Conservation (phyloP, 1,140 invertebrate genomes). For the Hylyphantes graminicola region DNA sequence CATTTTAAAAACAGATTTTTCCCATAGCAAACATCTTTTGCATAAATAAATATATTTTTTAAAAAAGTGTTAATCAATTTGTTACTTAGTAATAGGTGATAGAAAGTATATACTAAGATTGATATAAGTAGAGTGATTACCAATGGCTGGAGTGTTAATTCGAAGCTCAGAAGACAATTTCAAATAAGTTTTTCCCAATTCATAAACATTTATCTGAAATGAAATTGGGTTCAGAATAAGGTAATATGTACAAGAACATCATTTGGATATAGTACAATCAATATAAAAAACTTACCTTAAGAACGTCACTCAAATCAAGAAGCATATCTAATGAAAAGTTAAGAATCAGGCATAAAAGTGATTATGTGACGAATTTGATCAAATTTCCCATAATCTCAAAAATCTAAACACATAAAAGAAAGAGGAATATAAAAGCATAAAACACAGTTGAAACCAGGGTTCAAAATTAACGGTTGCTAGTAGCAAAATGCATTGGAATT, state of each 20-base stretch:
- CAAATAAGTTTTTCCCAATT: constrained; percentile 92
- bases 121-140: constrained; percentile 14
- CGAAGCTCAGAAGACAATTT: constrained; percentile 87
- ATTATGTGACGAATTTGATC: too few relatives aligned
- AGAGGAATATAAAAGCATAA: too few relatives aligned
- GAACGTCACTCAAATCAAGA: constrained; percentile 96
- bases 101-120: not conserved
- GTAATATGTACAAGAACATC: not conserved
- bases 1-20: too few relatives aligned
- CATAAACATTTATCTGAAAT: constrained; percentile 92
- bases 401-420: too few relatives aligned
- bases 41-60: too few relatives aligned
- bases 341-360: not conserved
- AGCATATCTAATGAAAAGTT: constrained; percentile 75
- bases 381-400: too few relatives aligned
- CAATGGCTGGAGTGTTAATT: constrained; percentile 90
- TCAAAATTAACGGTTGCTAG: too few relatives aligned
- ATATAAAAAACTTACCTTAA: constrained; percentile 70
- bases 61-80: too few relatives aligned
- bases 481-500: too few relatives aligned
- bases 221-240: constrained; percentile 25
- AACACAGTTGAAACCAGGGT: too few relatives aligned
- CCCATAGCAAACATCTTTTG: too few relatives aligned
- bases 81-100: too few relatives aligned
- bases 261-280: not conserved